These are phyloP conservation scores for Columbina picui DNA, from an alignment of 2,113 vertebrate genomes.

Conservation along the genomic window DNA sequence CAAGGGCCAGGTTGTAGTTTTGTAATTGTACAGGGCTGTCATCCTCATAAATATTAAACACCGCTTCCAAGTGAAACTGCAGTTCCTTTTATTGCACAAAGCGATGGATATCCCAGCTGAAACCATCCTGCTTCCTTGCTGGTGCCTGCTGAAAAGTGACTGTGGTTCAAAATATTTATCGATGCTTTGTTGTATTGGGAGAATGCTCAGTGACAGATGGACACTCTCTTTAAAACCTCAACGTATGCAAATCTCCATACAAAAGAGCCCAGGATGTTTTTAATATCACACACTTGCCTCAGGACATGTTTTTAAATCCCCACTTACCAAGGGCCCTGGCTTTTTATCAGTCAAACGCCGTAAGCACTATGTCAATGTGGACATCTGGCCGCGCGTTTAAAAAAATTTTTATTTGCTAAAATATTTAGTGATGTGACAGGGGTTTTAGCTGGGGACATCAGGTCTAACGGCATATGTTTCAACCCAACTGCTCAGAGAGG, in stretches of 20 bases:
- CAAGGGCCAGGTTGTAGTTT: slow-evolving; percentile 46
- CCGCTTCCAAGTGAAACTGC: slow-evolving; percentile 40
- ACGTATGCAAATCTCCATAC: slow-evolving; percentile 91
- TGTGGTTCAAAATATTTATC: slow-evolving; percentile 87
- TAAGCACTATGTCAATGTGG: slow-evolving; percentile 93
- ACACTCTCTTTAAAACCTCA: slow-evolving; percentile 83
- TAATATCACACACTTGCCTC: slow-evolving; percentile 92
- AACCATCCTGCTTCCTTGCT: slow-evolving; percentile 55
- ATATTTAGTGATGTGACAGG: slow-evolving; percentile 80
- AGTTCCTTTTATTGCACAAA: slow-evolving; percentile 59
- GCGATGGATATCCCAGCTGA: slow-evolving; percentile 61
- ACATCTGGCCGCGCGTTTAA: slow-evolving; percentile 92
- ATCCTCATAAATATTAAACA: slow-evolving; percentile 68
- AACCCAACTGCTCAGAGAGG: neutral
- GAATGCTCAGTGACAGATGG: slow-evolving; percentile 94
- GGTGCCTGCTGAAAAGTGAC: slow-evolving; percentile 70
- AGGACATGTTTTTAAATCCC: slow-evolving; percentile 93
- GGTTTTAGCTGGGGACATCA: slow-evolving; percentile 60
- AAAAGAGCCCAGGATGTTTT: slow-evolving; percentile 94
- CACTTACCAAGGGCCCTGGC: slow-evolving; percentile 86
- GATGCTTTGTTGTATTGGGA: slow-evolving; percentile 88
- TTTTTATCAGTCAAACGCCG: slow-evolving; percentile 97
- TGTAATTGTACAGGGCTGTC: slow-evolving; percentile 43
- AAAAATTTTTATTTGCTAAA: slow-evolving; percentile 80
- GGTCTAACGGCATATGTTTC: slow-evolving; percentile 39